A percentile compares a stretch with the other conserved stretches of the same genome.
Conservation (phyloP, 2,888 invertebrate species). For the Meteorus cinctellus region DNA sequence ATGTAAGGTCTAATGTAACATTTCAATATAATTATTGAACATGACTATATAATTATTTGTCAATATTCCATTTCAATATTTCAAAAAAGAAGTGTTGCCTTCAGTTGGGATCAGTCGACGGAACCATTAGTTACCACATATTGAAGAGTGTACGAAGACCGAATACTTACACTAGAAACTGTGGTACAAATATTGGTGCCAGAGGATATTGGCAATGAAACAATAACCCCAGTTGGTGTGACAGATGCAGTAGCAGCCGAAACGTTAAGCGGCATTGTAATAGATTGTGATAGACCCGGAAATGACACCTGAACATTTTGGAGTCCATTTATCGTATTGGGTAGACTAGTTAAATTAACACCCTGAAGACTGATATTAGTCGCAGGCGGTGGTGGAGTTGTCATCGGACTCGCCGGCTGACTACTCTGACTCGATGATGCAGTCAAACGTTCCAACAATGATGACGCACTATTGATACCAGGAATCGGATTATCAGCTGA, state of each 20-base stretch:
- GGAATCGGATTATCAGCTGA: conserved; percentile 78
- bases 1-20: no score
- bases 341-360: conserved; percentile 82
- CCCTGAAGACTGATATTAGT: conserved; percentile 78
- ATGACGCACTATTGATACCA: conserved; percentile 75
- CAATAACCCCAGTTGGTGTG: conserved; percentile 78
- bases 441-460: conserved; percentile 75
- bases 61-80: no score
- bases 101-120: no score
- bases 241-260: conserved; percentile 78
- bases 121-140: no score
- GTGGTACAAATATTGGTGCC: conserved; percentile 72
- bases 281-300: conserved; percentile 89
- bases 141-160: conserved; percentile 5
- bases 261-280: conserved; percentile 84
- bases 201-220: conserved; percentile 79
- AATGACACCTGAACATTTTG: conserved; percentile 90
- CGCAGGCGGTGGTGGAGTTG: conserved; percentile 77
- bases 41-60: no score
- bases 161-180: conserved; percentile 69
- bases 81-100: background rate
- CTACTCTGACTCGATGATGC: conserved; percentile 72
- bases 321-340: conserved; percentile 80
- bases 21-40: no score
- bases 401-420: conserved; percentile 67